phyloP scores from a whole-genome alignment of 2,797 vertebrate genomes.

The Clarias laeviceps region DNA sequence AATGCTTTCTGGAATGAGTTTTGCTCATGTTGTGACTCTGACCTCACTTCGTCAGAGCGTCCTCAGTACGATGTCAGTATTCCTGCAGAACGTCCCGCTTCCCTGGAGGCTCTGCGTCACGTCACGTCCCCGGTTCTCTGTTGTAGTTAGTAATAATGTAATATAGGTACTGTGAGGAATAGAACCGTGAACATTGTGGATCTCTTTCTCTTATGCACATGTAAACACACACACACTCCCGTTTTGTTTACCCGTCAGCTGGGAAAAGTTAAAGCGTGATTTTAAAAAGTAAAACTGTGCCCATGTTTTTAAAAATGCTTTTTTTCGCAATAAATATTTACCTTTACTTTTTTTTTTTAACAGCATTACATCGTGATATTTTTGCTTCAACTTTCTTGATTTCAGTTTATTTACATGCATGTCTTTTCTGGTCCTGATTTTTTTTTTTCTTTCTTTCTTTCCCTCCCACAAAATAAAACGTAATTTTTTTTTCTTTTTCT shows the following conservation, averaged over 20 bases:
- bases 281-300: not conserved
- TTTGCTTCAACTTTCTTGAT: not conserved
- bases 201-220: not conserved
- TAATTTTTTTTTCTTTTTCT: not conserved
- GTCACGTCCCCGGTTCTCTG: not conserved
- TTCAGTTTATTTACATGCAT: not conserved
- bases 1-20: no score
- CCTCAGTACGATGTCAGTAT: not conserved
- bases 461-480: not conserved
- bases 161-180: not conserved
- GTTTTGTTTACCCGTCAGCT: not conserved
- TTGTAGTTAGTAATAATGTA: slow-evolving; percentile 16
- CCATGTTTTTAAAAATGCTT: not conserved
- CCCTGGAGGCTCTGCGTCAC: not conserved
- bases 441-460: not conserved
- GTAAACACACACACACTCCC: not conserved
- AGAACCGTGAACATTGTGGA: not conserved
- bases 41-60: not conserved
- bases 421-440: slow-evolving; percentile 1
- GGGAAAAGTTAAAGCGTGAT: not conserved
- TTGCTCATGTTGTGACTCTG: no score
- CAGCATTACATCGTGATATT: no score
- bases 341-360: not conserved
- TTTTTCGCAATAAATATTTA: not conserved
- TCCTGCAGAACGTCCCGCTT: not conserved